Conservation (phyloP, 1,140 invertebrate species). For the Drosophila mauritiana region DNA sequence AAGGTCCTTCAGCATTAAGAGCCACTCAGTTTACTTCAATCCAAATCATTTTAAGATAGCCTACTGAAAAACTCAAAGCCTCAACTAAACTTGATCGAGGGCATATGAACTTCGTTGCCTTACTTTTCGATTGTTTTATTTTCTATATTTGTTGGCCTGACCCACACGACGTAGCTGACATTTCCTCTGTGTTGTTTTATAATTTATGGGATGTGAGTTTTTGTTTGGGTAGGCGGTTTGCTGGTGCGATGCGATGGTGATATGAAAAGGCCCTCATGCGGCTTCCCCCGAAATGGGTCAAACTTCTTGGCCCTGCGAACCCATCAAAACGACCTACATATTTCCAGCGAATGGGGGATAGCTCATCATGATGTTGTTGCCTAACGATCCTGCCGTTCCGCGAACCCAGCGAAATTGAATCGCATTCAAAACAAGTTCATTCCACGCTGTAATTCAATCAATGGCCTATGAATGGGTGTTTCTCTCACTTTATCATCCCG, state of each 20-base stretch:
- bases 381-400: constrained; percentile 50
- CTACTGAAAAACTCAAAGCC: too few relatives aligned
- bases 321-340: constrained; percentile 39
- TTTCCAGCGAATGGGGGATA: constrained; percentile 42
- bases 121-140: background rate
- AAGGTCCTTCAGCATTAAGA: too few relatives aligned
- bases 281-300: constrained; percentile 58
- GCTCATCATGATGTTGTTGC: constrained; percentile 34
- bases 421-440: constrained; percentile 33
- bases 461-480: constrained; percentile 68
- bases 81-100: background rate
- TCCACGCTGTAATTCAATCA: constrained; percentile 69
- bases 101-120: constrained; percentile 13
- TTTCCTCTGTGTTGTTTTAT: constrained; percentile 47
- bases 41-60: too few relatives aligned
- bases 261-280: constrained; percentile 48
- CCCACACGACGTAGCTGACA: constrained; percentile 61
- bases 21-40: too few relatives aligned
- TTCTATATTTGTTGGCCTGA: constrained; percentile 61
- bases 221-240: constrained; percentile 41
- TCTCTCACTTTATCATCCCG: constrained; percentile 25
- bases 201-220: constrained; percentile 55
- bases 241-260: background rate
- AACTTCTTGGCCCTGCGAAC: constrained; percentile 29
- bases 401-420: constrained; percentile 47